Conservation (phyloP, 1,140 invertebrate species). For the Drosophila aff. region DNA sequence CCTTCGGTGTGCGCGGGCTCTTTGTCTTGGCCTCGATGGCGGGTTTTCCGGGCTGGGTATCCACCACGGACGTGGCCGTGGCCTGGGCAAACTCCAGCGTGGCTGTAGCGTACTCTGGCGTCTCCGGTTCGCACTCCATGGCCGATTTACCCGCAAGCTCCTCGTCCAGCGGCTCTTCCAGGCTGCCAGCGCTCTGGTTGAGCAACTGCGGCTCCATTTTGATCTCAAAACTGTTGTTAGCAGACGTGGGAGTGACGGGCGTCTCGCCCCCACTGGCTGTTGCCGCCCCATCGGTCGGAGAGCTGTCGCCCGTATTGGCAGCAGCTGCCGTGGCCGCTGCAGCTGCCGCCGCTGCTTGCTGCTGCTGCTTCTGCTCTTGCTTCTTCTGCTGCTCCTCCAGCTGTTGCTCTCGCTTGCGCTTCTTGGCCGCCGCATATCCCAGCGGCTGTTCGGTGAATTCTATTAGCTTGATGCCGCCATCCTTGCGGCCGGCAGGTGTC, state of each 20-base stretch:
- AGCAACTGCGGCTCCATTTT: constrained; percentile 67
- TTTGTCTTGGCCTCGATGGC: constrained; percentile 32
- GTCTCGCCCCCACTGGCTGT: constrained; percentile 45
- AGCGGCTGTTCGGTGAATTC: constrained; percentile 97
- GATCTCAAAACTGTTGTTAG: constrained; percentile 76
- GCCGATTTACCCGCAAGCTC: constrained; percentile 75
- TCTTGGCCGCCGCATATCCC: constrained; percentile 88
- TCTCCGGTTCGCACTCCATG: constrained; percentile 81
- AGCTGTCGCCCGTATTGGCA: constrained; percentile 58
- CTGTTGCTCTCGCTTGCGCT: constrained; percentile 88
- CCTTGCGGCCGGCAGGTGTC: constrained; percentile 89
- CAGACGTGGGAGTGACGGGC: constrained; percentile 68
- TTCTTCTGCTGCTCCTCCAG: constrained; percentile 92
- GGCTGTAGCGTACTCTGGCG: constrained; percentile 80
- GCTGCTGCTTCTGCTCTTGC: constrained; percentile 87
- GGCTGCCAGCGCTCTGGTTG: constrained; percentile 68
- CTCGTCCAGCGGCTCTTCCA: constrained; percentile 66
- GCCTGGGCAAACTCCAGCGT: constrained; percentile 71
- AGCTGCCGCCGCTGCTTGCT: constrained; percentile 85
- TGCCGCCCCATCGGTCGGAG: constrained; percentile 54
- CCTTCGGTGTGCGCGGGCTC: constrained; percentile 47
- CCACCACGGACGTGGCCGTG: constrained; percentile 30
- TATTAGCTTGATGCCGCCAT: constrained; percentile 96
- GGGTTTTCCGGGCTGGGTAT: constrained; percentile 19
- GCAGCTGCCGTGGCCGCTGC: constrained; percentile 54